A percentile compares a stretch with the other conserved stretches of the same genome.
Conservation (phyloP, 2,113 vertebrate species). For the Lutjanus erythropterus region DNA sequence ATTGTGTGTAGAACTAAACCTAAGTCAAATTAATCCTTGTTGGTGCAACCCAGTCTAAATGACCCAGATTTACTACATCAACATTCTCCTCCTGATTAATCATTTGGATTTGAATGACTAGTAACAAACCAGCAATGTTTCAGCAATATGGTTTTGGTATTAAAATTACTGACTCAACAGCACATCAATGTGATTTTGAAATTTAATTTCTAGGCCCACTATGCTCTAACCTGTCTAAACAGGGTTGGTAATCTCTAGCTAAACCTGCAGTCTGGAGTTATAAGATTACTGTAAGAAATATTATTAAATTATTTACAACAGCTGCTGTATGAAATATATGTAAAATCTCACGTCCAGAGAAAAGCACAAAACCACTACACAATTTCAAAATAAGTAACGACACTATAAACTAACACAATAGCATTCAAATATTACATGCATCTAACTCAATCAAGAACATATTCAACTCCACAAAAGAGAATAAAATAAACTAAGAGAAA, state of each 20-base stretch:
- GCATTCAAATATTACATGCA: slow-evolving; percentile 66
- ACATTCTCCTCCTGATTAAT: background rate
- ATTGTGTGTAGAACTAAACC: too few relatives aligned
- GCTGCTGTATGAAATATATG: slow-evolving; percentile 23
- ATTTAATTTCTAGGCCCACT: background rate
- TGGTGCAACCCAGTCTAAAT: too few relatives aligned
- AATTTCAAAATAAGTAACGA: slow-evolving; percentile 40
- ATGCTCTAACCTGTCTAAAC: background rate
- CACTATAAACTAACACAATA: slow-evolving; percentile 53
- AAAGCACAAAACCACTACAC: slow-evolving; percentile 54
- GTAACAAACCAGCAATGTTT: background rate
- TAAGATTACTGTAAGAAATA: slow-evolving; percentile 7
- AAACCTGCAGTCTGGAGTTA: background rate
- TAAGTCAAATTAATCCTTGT: too few relatives aligned
- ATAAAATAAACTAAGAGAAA: slow-evolving; percentile 37
- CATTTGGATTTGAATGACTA: background rate
- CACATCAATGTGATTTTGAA: background rate
- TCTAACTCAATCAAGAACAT: slow-evolving; percentile 39
- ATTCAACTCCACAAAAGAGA: slow-evolving; percentile 40
- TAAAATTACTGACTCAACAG: background rate
- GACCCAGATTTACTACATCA: background rate
- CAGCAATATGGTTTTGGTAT: background rate
- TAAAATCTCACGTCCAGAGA: slow-evolving; percentile 77
- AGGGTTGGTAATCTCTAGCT: background rate
- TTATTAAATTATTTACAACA: background rate